Evolutionary conservation across 2,113 vertebrate genomes (phyloP), one percentile per base, ranked within the genome.

Genomic region (Loxodonta africana): DNA sequence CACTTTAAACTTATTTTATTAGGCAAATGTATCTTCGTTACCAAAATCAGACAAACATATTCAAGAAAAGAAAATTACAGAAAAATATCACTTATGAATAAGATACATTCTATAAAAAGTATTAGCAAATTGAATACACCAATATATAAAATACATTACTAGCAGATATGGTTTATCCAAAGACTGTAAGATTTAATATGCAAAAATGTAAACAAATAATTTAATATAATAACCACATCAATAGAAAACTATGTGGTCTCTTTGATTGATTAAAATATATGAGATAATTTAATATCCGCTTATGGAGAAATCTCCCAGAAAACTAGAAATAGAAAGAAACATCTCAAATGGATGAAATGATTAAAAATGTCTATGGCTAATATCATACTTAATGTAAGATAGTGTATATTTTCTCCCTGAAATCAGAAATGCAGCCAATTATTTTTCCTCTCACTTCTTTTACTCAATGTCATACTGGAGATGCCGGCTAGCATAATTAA

Each of bases 1-100:
- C 77, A 41, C 53, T 90, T 63, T 28, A 2, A 95, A 33, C 57
- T 48, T 57, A 69, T 81, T 71, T 87, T 63, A 48, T 77, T 80
- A 63, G 28, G 9, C 28, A 92, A 53, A 2, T 73, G 63, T n/a
- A 76, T 91, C 23, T 97, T 57, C 88, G 74, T 77, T 83, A 87
- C 20, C 23, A 53, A 92, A 87, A 86, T 14, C 11, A 84, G 30
- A 81, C 17, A 85, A 94, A 4, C 17, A 51, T 51, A 69, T 20
- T 74, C 44, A 53, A 92, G 51, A 44, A 41, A 0, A 92, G 17
- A 44, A 81, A 62, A 83, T 26, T 60, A 30, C 0, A 69, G 7
- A 57, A 8, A 67, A 76, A 57, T 73, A 57, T 10, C 2, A 4
- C 2, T 73, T 8, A 20, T 26, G 10, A 88, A 74, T 88, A 88